Base-by-base conservation (phyloP, 2,888 invertebrate species). In the Aelia acuminata region DNA sequence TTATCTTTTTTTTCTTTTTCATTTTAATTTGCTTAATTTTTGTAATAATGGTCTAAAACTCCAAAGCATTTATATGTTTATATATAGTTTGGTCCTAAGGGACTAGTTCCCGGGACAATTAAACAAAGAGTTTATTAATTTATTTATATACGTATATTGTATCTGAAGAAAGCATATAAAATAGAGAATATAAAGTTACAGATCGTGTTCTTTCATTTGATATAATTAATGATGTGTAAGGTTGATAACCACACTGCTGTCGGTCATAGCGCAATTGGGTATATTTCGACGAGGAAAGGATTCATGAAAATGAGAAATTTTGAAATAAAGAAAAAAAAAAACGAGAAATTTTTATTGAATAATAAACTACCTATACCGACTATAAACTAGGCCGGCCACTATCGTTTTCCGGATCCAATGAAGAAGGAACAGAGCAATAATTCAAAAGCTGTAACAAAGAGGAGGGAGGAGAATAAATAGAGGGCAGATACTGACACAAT, bases 351-450 rank as follows among this genome's bases (percentile, higher is more conserved):
- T 35, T 35, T 18, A 70, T 70, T 31, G 18, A 7, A 20, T 35
- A 70, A 35, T 70, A 70, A 70, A 70, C 63, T 70, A 35, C 31
- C 63, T 4, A 70, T 31, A 18, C 1, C 1, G 63, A 70, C 63
- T 35, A 70, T 70, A 70, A 70, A 70, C 63, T 70, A 35, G 31
- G 63, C 63, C 7, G 20, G 18, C 63, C 63, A 35, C 63, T 70
- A 70, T 70, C 63, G 31, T 35, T n/a, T 70, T 70, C 63, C 63
- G 35, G 63, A 70, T 70, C 63, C 63, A 70, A 70, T 70, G 63
- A 70, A 70, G 63, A 70, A 70, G 63, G 63, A 70, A 70, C 35
- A 18, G 63, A 35, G 26, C 35, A 35, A 70, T 70, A 70, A 70
- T 70, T 70, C 63, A 70, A 70, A 70, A 35, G 5, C 63, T 22